These are phyloP conservation scores for Hanleya hanleyi DNA, from an alignment of 2,888 invertebrate genomes.

Conservation along the genomic window DNA sequence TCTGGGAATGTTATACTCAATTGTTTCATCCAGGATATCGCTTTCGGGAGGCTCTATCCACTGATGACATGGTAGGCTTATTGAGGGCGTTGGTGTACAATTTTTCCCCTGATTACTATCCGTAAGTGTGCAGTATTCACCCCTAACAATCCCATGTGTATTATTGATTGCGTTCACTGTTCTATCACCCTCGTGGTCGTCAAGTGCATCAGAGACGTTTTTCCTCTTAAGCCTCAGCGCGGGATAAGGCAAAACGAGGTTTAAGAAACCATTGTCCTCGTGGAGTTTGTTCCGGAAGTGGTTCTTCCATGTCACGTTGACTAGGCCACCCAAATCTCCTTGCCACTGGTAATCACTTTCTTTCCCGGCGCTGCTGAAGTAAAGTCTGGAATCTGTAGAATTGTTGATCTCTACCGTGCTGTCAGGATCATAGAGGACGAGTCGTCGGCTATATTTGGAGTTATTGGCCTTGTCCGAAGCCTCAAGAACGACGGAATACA, in stretches of 20 bases:
- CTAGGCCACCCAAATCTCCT: neutral
- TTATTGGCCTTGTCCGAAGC: constrained; percentile 49
- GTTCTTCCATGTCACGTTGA: constrained; percentile 36
- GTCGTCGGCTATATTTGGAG: constrained; percentile 42
- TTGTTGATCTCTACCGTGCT: constrained; percentile 33
- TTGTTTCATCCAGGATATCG: neutral
- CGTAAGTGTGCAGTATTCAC: constrained; percentile 21
- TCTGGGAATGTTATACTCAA: neutral
- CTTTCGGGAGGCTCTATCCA: neutral
- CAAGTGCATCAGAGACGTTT: constrained; percentile 12
- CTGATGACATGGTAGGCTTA: too few species aligned
- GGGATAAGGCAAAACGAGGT: constrained; percentile 29
- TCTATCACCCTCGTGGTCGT: constrained; percentile 40
- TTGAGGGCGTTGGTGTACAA: neutral
- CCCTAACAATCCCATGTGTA: constrained; percentile 40
- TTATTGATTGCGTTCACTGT: constrained; percentile 30
- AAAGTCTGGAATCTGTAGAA: constrained; percentile 17
- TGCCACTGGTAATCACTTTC: constrained; percentile 45
- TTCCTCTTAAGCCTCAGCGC: neutral
- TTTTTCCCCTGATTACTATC: constrained; percentile 13
- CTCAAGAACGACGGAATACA: constrained; percentile 46
- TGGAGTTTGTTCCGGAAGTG: constrained; percentile 41
- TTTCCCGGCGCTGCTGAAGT: constrained; percentile 30
- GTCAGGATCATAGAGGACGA: constrained; percentile 41
- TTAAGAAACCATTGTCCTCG: constrained; percentile 34